Evolutionary conservation across 2,113 vertebrate species (phyloP), one percentile per base, ranked within the genome.

Genomic region (Ameiurus melas): DNA sequence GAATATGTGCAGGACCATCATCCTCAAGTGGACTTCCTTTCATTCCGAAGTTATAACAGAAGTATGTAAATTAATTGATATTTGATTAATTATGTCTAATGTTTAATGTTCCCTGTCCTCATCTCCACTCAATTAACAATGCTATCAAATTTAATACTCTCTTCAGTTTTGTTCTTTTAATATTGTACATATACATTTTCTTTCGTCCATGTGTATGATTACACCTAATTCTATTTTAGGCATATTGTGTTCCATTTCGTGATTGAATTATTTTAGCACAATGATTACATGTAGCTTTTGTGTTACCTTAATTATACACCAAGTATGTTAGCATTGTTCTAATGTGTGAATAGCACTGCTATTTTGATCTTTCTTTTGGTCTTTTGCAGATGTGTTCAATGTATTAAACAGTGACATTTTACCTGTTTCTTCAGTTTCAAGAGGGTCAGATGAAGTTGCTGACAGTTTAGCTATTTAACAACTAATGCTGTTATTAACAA

Each of bases 11-110:
- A 39, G 64, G 86, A 82, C 78, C 78, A n/a, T 58, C 78, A 5
- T 71, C 86, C n/a, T 81, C 78, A 14, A 87, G 77, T 57, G 62
- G 86, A 16, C 2, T n/a, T 39, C 47, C 47, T 43, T 87, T 82
- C 36, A 19, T 71, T 43, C 86, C 58, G 19, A 36, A 30, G n/a
- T 5, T 81, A 16, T 30, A 33, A 9, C n/a, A 30, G 43, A 81
- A 27, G 62, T 81, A 70, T 8, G 77, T 10, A 70, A 13, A 10
- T 27, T 0, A 30, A 30, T 39, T 53, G 14, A 86, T 25, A 16
- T 73, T 36, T 55, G 16, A 78, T 43, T 25, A 36, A 36, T 71
- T 47, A 47, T 47, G 43, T 47, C 43, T 47, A 30, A 17, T 71
- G 68, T 71, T 73, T 36, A 73, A 13, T 30, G 27, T 70, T 70